Percentiles rank a stretch among this genome's conserved stretches.
Evolutionary conservation across 2,888 invertebrate genomes (phyloP).

Genomic region (Eueremaeus valkanovi): DNA sequence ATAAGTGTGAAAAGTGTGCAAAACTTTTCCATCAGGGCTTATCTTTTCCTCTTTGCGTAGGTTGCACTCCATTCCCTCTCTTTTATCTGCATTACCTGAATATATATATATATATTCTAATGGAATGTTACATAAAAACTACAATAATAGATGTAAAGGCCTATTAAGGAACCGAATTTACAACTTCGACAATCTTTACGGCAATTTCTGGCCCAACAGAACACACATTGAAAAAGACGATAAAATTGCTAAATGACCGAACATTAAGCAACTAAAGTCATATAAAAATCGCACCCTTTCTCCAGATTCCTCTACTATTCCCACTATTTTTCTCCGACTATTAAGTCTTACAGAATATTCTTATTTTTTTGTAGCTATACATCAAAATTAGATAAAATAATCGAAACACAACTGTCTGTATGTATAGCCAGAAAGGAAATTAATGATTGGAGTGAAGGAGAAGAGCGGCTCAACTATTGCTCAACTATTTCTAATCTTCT

Average conservation of each 20-base stretch:
- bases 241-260: conserved; percentile 22
- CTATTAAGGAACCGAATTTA: conserved; percentile 26
- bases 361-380: background rate
- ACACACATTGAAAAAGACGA: conserved; percentile 11
- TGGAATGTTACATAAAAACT: conserved; percentile 3
- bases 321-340: background rate
- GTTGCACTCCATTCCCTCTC: background rate
- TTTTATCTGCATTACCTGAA: conserved; percentile 30
- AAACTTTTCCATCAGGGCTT: conserved; percentile 23
- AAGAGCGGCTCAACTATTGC: background rate
- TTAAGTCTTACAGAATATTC: background rate
- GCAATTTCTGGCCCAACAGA: conserved; percentile 13
- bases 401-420: background rate
- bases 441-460: conserved; percentile 10
- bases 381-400: conserved; percentile 30
- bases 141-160: conserved; percentile 21
- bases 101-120: conserved; percentile 16
- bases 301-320: background rate
- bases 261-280: conserved; percentile 13
- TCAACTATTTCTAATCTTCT: background rate
- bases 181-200: conserved; percentile 19
- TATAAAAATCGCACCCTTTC: conserved; percentile 32
- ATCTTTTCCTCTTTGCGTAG: no score
- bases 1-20: background rate
- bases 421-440: background rate